A percentile compares a stretch with the other conserved stretches of the same genome.
These are phyloP conservation scores for Rhizoglyphus robini DNA, from an alignment of 1,140 invertebrate species.

Conservation along the genomic window DNA sequence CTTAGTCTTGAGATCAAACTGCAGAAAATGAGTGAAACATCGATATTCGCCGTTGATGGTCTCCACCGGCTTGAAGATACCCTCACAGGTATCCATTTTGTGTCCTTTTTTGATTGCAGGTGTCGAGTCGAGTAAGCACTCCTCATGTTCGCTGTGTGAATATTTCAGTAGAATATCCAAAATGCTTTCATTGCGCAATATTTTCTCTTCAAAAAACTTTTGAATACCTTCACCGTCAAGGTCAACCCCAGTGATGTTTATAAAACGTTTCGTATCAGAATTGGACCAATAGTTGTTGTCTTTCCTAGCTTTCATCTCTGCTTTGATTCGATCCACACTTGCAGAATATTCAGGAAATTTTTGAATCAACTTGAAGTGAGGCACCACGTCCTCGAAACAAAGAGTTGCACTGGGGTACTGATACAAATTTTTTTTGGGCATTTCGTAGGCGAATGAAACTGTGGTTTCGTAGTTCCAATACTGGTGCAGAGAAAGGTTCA, in stretches of 20 bases:
- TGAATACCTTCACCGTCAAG: background rate
- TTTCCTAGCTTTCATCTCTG: background rate
- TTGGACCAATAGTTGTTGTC: constrained; percentile 14
- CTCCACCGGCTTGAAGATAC: background rate
- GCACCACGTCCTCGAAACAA: constrained; percentile 16
- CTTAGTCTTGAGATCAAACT: constrained; percentile 6
- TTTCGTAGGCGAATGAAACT: background rate
- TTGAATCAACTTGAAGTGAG: constrained; percentile 5
- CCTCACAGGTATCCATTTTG: background rate
- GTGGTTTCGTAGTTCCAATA: constrained; percentile 17
- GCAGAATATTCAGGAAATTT: constrained; percentile 12
- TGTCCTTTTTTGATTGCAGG: constrained; percentile 5
- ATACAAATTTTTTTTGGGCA: constrained; percentile 7
- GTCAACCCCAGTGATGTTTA: background rate
- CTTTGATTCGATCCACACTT: background rate
- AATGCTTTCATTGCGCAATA: background rate
- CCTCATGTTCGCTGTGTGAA: constrained; percentile 11
- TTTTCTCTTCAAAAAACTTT: constrained; percentile 12
- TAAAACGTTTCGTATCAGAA: background rate
- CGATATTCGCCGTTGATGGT: constrained; percentile 16
- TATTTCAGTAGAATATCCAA: constrained; percentile 11
- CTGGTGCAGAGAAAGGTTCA: constrained; percentile 9
- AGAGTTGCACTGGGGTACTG: constrained; percentile 9
- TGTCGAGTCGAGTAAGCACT: constrained; percentile 13
- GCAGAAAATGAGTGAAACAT: constrained; percentile 8